Evolutionary conservation across 2,888 invertebrate species (phyloP).

Genomic region (Spodoptera exigua): DNA sequence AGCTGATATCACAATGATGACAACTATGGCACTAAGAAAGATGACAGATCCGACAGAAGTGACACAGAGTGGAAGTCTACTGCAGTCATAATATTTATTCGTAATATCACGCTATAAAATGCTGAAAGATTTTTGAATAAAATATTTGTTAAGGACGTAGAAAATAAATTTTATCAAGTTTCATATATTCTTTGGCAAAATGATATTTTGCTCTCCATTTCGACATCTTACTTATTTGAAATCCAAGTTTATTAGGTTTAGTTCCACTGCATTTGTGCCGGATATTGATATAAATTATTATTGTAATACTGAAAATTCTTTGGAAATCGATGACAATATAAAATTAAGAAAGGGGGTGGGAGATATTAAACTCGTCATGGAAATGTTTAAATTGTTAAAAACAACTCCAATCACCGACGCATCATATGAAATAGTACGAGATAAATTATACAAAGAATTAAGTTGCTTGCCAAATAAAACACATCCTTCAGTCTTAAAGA

Average conservation of each 20-base stretch:
- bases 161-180: too few species aligned
- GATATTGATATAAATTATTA: slow-evolving; percentile 91
- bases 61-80: too few species aligned
- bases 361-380: slow-evolving; percentile 89
- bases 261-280: slow-evolving; percentile 64
- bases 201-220: slow-evolving; percentile 16
- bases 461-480: slow-evolving; percentile 93
- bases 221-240: slow-evolving; percentile 14
- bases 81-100: too few species aligned
- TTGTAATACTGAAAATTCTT: slow-evolving; percentile 89
- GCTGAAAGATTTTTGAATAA: too few species aligned
- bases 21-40: too few species aligned
- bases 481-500: slow-evolving; percentile 90
- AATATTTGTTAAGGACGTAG: too few species aligned
- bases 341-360: slow-evolving; percentile 91
- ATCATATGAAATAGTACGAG: slow-evolving; percentile 62
- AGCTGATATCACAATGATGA: too few species aligned
- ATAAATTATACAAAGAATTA: slow-evolving; percentile 89
- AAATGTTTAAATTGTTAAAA: slow-evolving; percentile 76
- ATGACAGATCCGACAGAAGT: too few species aligned
- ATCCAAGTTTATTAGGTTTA: slow-evolving; percentile 46
- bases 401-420: slow-evolving; percentile 58
- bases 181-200: slow-evolving; percentile 10
- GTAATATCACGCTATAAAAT: too few species aligned
- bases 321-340: slow-evolving; percentile 91